Conservation (phyloP, 2,888 invertebrate species). For the Zhengitettix transpicula region DNA sequence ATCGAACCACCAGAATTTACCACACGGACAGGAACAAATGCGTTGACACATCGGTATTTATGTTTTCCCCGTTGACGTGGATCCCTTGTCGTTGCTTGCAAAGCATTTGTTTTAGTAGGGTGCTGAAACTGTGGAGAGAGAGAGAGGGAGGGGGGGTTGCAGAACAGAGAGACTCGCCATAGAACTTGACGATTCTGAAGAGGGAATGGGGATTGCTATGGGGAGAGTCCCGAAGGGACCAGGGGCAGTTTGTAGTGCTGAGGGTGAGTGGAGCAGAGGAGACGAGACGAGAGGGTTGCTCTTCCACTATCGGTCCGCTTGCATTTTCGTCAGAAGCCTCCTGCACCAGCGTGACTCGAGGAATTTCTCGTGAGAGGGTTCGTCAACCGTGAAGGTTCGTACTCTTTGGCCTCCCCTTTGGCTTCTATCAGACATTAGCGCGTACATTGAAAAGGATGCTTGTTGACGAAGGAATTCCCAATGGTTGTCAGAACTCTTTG, state of each 20-base stretch:
- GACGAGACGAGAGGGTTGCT: too few species aligned
- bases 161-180: not conserved
- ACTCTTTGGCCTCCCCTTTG: too few species aligned
- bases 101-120: slow-evolving; percentile 20
- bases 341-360: not conserved
- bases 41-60: not conserved
- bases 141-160: slow-evolving; percentile 11
- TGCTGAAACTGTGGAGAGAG: slow-evolving; percentile 7
- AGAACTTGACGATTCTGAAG: not conserved
- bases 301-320: not conserved
- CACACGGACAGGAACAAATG: too few species aligned
- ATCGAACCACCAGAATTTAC: too few species aligned
- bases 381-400: not conserved
- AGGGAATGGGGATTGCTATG: not conserved
- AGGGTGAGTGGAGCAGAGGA: too few species aligned
- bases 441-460: too few species aligned
- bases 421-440: too few species aligned
- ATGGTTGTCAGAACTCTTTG: too few species aligned
- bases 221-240: not conserved
- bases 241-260: not conserved
- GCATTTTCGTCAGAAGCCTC: not conserved
- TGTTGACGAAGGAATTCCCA: too few species aligned
- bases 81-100: too few species aligned
- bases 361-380: not conserved
- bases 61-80: not conserved